phyloP scores from a whole-genome alignment of 2,888 invertebrate species.

The Cremastinae sp. region DNA sequence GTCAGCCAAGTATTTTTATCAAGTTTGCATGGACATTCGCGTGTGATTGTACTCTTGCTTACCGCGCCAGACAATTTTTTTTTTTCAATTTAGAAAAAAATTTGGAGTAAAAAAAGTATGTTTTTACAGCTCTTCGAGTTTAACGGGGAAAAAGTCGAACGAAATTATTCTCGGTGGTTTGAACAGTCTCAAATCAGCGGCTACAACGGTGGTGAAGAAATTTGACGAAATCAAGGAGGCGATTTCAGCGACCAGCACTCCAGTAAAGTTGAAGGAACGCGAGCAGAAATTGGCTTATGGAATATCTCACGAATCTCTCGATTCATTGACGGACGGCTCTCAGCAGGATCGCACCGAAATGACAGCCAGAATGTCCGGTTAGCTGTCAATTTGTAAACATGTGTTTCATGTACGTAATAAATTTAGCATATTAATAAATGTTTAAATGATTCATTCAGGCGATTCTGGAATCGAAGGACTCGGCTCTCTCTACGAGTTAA shows the following conservation, averaged over 20 bases:
- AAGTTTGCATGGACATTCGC: slow-evolving; percentile 29
- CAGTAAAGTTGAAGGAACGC: slow-evolving; percentile 85
- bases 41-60: slow-evolving; percentile 3
- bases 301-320: slow-evolving; percentile 77
- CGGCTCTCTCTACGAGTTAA: slow-evolving; percentile 75
- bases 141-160: slow-evolving; percentile 93
- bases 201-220: slow-evolving; percentile 92
- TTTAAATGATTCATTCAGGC: slow-evolving; percentile 67
- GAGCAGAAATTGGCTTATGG: slow-evolving; percentile 77
- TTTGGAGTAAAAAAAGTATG: too few species aligned
- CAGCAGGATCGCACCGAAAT: slow-evolving; percentile 78
- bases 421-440: too few species aligned
- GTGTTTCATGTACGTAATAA: too few species aligned
- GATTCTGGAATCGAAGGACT: slow-evolving; percentile 75
- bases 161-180: slow-evolving; percentile 93
- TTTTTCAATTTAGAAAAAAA: too few species aligned
- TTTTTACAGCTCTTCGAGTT: slow-evolving; percentile 87
- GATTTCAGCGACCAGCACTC: slow-evolving; percentile 93
- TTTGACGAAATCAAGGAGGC: slow-evolving; percentile 96
- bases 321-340: slow-evolving; percentile 78
- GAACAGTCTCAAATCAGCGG: slow-evolving; percentile 92
- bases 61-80: background rate
- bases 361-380: slow-evolving; percentile 74
- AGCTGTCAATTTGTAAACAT: slow-evolving; percentile 43
- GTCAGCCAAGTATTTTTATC: slow-evolving; percentile 52